Base-by-base conservation (phyloP, 23 tunicate genomes). In the Ascidia mentula region DNA sequence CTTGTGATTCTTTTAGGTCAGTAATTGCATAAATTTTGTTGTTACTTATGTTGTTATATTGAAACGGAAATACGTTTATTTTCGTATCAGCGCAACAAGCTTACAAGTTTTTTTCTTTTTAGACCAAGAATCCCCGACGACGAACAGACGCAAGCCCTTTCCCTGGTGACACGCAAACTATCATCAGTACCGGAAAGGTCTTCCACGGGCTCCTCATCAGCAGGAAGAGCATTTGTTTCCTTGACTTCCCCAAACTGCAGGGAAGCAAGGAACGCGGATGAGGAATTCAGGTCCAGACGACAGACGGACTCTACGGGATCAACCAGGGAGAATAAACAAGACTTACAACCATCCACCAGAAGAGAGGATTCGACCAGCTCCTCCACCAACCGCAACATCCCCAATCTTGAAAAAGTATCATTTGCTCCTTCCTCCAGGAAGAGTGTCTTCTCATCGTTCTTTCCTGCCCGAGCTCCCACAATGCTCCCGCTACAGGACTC, bases 111-210 rank as follows among this genome's bases (percentile, higher is more conserved):
- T 53, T 53, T 53, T 53, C 24, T 20, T 53, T 53, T 9, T 53
- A 53, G 65, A 9, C 65, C 65, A 3, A 26, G 65, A 26, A 53
- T 26, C 24, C 65, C 24, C 13, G 24, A 6, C 13, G 65, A 9
- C 22, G 65, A 53, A 18, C 78, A 84, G 40, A 61, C 76, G 18
- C 73, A 69, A 37, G 69, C 88, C 22, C 31, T 84, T 30, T 69
- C 88, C 40, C 34, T 76, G 69, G 81, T 84, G 24, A 84, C 76
- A 60, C 78, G 40, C 13, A 83, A 60, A 77, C 0, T 17, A 40
- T 8, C 36, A 9, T 34, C 38, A 77, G 46, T 1, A 5, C 24
- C 65, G 4, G 65, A 53, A 1, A 53, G 65, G 13, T 20, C 28
- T 9, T 28, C 65, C 7, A 6, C 28, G 65, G 65, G 24, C 22